Conservation (phyloP, 1,140 invertebrate species). For the Eciton burchellii region DNA sequence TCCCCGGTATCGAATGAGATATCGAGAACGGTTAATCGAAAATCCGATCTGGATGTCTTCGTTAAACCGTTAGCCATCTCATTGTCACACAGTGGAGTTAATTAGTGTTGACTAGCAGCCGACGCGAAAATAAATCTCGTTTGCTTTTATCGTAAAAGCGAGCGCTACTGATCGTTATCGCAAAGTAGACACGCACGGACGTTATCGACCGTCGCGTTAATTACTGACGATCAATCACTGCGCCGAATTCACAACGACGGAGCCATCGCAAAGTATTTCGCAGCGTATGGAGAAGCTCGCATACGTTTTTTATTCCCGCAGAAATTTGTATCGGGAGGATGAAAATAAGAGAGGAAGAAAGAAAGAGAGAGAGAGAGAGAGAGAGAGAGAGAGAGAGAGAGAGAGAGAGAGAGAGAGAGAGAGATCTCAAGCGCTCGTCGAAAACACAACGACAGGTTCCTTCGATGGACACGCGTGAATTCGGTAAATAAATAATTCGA, state of each 20-base stretch:
- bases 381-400: too few relatives aligned
- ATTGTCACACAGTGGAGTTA: background rate
- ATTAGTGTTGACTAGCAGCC: background rate
- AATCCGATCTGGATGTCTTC: background rate
- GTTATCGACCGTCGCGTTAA: too few relatives aligned
- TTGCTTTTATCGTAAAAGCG: background rate
- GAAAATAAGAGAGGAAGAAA: too few relatives aligned
- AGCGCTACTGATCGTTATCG: background rate
- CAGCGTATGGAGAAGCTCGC: too few relatives aligned
- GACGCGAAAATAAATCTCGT: constrained; percentile 6
- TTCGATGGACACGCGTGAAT: background rate
- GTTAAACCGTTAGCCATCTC: background rate
- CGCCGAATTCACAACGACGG: too few relatives aligned
- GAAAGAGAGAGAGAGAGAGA: too few relatives aligned
- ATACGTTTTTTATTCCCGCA: too few relatives aligned
- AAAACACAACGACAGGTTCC: background rate
- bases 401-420: too few relatives aligned
- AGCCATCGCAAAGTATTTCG: too few relatives aligned
- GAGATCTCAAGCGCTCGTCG: background rate
- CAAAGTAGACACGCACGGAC: background rate
- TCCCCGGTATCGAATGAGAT: background rate
- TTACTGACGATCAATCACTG: too few relatives aligned
- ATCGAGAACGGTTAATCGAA: background rate
- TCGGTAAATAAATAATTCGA: background rate
- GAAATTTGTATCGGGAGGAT: too few relatives aligned